Conservation (phyloP, 2,797 vertebrate species). For the Caiman crocodilus region DNA sequence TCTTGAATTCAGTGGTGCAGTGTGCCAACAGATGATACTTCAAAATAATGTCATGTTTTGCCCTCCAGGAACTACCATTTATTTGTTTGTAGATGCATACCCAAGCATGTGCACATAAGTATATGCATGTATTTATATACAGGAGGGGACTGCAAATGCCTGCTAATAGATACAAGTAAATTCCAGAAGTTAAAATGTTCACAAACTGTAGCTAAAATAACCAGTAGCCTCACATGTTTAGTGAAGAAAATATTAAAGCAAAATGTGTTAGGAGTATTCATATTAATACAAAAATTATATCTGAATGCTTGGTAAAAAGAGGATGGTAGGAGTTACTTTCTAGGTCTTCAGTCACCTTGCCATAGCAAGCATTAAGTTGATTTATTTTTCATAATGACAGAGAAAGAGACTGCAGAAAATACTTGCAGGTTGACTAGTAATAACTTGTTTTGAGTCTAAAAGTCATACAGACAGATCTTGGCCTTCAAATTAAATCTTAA, state of each 20-base stretch:
- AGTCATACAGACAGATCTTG: background rate
- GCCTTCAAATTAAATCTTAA: background rate
- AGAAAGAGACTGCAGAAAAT: background rate
- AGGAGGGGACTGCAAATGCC: background rate
- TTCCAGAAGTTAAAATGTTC: background rate
- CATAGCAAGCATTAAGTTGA: background rate
- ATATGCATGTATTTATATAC: rapidly evolving
- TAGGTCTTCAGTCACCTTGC: background rate
- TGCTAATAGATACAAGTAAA: background rate
- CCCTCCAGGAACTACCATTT: background rate
- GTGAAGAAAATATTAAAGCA: background rate
- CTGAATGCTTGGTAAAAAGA: background rate
- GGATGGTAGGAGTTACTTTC: background rate
- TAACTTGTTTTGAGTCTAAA: background rate
- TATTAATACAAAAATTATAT: background rate
- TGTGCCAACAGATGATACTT: background rate
- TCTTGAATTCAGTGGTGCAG: background rate
- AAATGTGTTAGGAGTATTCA: rapidly evolving
- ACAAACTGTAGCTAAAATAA: background rate
- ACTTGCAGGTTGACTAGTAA: background rate
- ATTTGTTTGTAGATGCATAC: background rate
- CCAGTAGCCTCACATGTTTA: background rate
- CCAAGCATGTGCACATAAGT: background rate
- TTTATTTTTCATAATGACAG: background rate
- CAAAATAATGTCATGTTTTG: background rate